These are phyloP conservation scores for Dusona sp. DNA, from an alignment of 2,888 invertebrate genomes.

Conservation along the genomic window DNA sequence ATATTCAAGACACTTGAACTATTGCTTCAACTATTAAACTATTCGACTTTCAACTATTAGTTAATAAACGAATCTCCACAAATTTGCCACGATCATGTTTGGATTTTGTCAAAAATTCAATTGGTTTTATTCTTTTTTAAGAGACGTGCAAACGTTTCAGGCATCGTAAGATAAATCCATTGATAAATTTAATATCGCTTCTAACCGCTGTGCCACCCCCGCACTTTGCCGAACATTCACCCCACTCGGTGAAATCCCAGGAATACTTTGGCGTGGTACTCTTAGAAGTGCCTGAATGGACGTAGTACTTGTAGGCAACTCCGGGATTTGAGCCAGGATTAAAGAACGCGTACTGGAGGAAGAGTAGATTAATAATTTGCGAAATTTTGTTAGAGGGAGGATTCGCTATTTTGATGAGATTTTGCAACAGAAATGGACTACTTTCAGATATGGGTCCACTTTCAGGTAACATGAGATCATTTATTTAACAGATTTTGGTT, in stretches of 20 bases:
- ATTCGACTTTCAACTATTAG: neutral
- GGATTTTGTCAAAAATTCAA: neutral
- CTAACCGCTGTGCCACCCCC: conserved; percentile 89
- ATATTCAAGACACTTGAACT: neutral
- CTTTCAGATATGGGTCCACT: no score
- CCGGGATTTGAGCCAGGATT: conserved; percentile 89
- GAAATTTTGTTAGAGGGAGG: neutral
- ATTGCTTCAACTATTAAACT: no score
- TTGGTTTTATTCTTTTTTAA: neutral
- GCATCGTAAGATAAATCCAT: neutral
- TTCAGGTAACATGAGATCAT: no score
- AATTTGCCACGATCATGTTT: neutral
- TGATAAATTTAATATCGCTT: neutral
- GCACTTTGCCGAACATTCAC: conserved; percentile 90
- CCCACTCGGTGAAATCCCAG: conserved; percentile 93
- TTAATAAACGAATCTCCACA: neutral
- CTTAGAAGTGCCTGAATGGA: conserved; percentile 86
- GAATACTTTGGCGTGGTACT: conserved; percentile 86
- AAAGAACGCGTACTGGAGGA: conserved; percentile 74
- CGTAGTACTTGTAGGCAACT: conserved; percentile 92
- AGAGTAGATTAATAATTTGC: conserved; percentile 8
- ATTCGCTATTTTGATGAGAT: neutral
- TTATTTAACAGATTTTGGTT: neutral
- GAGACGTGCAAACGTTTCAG: neutral
- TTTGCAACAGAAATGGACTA: neutral